phyloP scores from a whole-genome alignment of 2,113 vertebrate genomes.

The Alethe castanea region DNA sequence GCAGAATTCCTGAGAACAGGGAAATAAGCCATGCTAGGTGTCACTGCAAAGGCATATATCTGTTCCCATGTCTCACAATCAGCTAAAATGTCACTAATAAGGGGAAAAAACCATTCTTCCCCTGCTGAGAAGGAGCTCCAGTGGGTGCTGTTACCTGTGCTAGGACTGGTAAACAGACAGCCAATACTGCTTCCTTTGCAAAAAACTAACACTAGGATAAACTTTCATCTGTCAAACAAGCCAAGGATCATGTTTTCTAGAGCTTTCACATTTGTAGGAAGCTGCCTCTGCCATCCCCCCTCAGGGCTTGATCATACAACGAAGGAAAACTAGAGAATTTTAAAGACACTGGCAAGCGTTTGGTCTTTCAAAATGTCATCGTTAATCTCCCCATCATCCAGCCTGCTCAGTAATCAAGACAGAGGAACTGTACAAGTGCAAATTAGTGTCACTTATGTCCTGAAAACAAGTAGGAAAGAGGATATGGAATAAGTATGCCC shows the following conservation, averaged over 20 bases:
- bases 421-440: slow-evolving; percentile 10
- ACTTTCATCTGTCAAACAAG: not conserved
- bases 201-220: not conserved
- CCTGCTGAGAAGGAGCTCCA: not conserved
- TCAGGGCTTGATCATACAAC: not conserved
- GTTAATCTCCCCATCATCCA: not conserved
- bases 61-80: not conserved
- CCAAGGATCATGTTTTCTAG: not conserved
- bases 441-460: slow-evolving; percentile 23
- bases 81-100: not conserved
- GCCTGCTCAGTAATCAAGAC: not conserved
- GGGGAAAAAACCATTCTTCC: not conserved
- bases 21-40: not conserved
- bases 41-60: not conserved
- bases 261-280: not conserved
- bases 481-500: not conserved
- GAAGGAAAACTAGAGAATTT: not conserved
- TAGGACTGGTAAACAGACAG: not conserved
- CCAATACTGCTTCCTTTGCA: not conserved
- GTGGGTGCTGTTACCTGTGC: not conserved
- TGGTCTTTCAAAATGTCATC: not conserved
- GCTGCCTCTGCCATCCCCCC: not conserved
- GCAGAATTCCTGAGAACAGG: not conserved
- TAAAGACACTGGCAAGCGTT: not conserved
- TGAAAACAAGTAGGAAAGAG: not conserved